Conservation (phyloP, 2,797 vertebrate genomes). For the Onychomys arenicola region DNA sequence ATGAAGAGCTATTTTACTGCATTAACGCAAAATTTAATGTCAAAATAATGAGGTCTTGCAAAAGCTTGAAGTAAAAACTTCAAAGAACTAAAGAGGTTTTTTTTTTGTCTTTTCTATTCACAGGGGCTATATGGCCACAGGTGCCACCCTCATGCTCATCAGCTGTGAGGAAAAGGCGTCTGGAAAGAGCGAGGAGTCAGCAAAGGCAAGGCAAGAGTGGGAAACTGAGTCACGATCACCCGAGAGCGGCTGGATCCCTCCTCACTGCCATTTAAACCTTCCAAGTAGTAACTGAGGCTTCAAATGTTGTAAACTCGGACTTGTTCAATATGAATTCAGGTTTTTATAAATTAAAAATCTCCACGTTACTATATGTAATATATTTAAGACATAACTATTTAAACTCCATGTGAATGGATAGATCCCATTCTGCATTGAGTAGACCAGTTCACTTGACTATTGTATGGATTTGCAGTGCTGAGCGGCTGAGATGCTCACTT, state of each 20-base stretch:
- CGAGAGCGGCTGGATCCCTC: neutral
- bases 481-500: neutral
- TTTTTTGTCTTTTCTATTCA: neutral
- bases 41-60: constrained; percentile 45
- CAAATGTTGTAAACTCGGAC: neutral
- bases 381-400: constrained; percentile 15
- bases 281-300: neutral
- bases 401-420: neutral
- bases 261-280: neutral
- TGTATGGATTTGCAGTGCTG: neutral
- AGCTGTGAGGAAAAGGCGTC: neutral
- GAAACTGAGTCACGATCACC: neutral
- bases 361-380: neutral
- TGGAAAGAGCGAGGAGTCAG: neutral
- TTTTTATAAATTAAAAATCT: constrained; percentile 21
- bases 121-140: neutral
- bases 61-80: constrained; percentile 21
- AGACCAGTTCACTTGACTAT: neutral
- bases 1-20: constrained; percentile 49
- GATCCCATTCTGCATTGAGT: neutral
- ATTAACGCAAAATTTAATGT: constrained; percentile 45
- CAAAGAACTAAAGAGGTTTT: neutral
- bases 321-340: neutral
- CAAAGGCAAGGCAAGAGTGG: neutral
- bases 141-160: neutral